These are phyloP conservation scores for Calliopsis andreniformis DNA, from an alignment of 1,140 invertebrate species.

Conservation along the genomic window DNA sequence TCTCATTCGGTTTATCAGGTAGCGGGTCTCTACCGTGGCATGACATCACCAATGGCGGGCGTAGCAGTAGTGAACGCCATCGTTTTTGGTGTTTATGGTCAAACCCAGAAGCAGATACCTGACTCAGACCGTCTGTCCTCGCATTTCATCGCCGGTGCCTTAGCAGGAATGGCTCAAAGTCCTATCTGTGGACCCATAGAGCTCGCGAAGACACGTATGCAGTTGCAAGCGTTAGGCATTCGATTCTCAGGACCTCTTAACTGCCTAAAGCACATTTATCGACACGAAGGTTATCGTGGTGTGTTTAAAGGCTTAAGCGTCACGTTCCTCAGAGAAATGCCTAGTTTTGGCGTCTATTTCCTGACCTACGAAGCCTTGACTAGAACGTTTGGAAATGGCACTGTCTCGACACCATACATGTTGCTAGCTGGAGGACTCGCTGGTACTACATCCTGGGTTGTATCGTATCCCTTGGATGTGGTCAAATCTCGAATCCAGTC, in stretches of 20 bases:
- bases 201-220: constrained; percentile 92
- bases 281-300: constrained; percentile 85
- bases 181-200: constrained; percentile 93
- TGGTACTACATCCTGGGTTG: constrained; percentile 92
- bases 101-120: constrained; percentile 84
- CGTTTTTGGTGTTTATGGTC: constrained; percentile 95
- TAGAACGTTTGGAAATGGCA: constrained; percentile 58
- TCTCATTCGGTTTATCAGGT: constrained; percentile 73
- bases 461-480: constrained; percentile 94
- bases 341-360: constrained; percentile 88
- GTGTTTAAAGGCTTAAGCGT: constrained; percentile 89
- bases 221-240: constrained; percentile 81
- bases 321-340: constrained; percentile 89
- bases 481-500: constrained; percentile 94
- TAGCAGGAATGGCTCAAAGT: constrained; percentile 89
- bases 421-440: constrained; percentile 91
- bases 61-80: constrained; percentile 94
- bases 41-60: constrained; percentile 92
- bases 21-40: constrained; percentile 89
- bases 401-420: constrained; percentile 83
- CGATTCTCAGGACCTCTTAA: constrained; percentile 83
- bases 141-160: constrained; percentile 88
- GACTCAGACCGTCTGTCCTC: constrained; percentile 84
- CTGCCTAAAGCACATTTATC: constrained; percentile 85
- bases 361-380: constrained; percentile 76